A percentile compares a stretch with the other conserved stretches of the same genome.
Evolutionary conservation across 2,113 vertebrate species (phyloP).

Genomic region (Eptatretus burgeri): DNA sequence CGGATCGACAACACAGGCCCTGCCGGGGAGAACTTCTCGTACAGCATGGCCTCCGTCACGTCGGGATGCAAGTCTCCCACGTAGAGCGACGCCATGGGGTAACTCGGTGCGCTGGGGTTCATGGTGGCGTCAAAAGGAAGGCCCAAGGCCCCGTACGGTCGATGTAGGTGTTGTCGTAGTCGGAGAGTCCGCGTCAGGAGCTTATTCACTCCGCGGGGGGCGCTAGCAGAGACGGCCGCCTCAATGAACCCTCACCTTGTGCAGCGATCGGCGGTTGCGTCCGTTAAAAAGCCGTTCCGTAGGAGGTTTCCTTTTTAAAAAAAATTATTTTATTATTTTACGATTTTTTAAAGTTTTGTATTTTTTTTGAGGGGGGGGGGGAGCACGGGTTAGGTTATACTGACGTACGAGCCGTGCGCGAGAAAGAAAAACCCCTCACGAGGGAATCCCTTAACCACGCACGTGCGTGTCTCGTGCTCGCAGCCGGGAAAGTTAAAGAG

Average conservation of each 20-base stretch:
- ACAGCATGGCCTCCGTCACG: slow-evolving; percentile 95
- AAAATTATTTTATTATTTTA: neutral
- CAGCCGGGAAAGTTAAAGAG: slow-evolving; percentile 4
- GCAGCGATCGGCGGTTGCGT: neutral
- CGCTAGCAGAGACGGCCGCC: neutral
- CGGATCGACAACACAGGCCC: slow-evolving; percentile 95
- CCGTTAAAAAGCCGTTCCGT: neutral
- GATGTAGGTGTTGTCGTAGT: neutral
- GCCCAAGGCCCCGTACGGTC: neutral
- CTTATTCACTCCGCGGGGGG: neutral
- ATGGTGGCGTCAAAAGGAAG: slow-evolving; percentile 12
- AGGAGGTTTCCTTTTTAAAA: neutral
- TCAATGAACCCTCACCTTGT: neutral
- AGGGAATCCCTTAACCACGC: neutral
- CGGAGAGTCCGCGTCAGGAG: no score
- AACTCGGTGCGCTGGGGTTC: slow-evolving; percentile 37
- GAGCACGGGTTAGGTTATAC: neutral
- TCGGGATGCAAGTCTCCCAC: slow-evolving; percentile 94
- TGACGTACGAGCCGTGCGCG: neutral
- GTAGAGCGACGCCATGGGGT: slow-evolving; percentile 95
- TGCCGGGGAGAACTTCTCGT: slow-evolving; percentile 95
- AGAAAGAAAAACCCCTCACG: neutral
- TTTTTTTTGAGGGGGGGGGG: neutral
- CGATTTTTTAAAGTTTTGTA: neutral
- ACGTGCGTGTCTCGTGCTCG: neutral